Evolutionary conservation across 2,797 vertebrate genomes (phyloP).

Genomic region (Chelon auratus): DNA sequence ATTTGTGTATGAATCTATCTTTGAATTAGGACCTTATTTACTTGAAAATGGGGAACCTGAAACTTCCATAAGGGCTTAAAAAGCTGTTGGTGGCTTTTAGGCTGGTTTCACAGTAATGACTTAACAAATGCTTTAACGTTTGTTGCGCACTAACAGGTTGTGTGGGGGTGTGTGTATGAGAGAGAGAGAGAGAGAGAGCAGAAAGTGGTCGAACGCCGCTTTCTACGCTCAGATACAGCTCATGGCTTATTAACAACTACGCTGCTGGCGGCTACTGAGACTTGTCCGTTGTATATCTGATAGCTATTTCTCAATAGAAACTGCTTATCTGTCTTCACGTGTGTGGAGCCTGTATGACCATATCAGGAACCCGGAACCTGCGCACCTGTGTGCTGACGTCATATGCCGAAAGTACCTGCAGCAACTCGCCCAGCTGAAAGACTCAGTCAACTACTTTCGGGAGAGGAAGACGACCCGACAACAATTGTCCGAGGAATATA

Average conservation of each 20-base stretch:
- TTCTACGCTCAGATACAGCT: background rate
- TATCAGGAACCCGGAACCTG: conserved; percentile 57
- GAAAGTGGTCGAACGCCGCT: background rate
- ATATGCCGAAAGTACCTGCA: conserved; percentile 71
- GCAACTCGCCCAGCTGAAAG: background rate
- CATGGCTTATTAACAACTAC: background rate
- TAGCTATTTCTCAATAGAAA: conserved; percentile 26
- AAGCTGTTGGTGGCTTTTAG: background rate
- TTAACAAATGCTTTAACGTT: too few relatives aligned
- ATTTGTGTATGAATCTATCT: too few relatives aligned
- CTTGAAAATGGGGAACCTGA: background rate
- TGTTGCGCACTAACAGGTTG: too few relatives aligned
- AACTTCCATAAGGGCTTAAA: background rate
- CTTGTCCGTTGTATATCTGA: too few relatives aligned
- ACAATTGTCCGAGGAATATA: background rate
- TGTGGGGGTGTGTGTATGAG: background rate
- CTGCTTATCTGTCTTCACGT: conserved; percentile 21
- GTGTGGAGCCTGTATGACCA: conserved; percentile 46
- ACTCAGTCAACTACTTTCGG: conserved; percentile 6
- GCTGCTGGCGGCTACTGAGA: background rate
- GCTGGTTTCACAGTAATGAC: background rate
- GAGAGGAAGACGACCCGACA: background rate
- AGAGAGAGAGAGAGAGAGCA: conserved; percentile 1
- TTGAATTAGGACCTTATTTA: background rate
- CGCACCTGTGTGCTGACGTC: conserved; percentile 78